Percentiles rank a stretch among this genome's conserved stretches.
phyloP scores from a whole-genome alignment of 2,113 vertebrate genomes.

The Balaenoptera acutorostrata region DNA sequence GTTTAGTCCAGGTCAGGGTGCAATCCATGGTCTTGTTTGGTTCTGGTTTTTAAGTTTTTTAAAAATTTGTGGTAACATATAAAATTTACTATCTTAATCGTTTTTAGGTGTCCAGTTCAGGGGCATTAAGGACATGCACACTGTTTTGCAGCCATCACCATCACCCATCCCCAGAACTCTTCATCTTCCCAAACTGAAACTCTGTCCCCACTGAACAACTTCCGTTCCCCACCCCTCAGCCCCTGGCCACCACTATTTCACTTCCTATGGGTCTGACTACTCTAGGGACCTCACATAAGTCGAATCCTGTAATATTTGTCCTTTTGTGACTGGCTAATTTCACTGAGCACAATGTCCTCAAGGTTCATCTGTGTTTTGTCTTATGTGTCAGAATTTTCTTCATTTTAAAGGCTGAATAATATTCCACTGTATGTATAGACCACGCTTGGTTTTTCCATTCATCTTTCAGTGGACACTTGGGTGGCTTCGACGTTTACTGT shows the following conservation, averaged over 20 bases:
- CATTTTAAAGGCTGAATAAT: not conserved
- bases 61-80: not conserved
- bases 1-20: not conserved
- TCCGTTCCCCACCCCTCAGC: no score
- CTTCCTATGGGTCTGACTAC: not conserved
- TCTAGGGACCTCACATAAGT: not conserved
- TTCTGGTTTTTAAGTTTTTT: not conserved
- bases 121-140: not conserved
- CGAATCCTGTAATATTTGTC: not conserved
- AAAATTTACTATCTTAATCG: not conserved
- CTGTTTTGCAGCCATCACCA: not conserved
- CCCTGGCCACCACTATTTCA: not conserved
- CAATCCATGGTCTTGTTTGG: not conserved
- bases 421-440: not conserved
- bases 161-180: not conserved
- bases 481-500: not conserved
- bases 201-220: not conserved
- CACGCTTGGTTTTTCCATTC: not conserved
- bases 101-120: not conserved
- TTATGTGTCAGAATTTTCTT: not conserved
- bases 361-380: not conserved
- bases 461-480: not conserved
- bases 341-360: not conserved
- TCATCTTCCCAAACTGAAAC: not conserved
- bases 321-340: not conserved